These are phyloP conservation scores for Holocentrus rufus DNA, from an alignment of 2,797 vertebrate species.

Conservation along the genomic window DNA sequence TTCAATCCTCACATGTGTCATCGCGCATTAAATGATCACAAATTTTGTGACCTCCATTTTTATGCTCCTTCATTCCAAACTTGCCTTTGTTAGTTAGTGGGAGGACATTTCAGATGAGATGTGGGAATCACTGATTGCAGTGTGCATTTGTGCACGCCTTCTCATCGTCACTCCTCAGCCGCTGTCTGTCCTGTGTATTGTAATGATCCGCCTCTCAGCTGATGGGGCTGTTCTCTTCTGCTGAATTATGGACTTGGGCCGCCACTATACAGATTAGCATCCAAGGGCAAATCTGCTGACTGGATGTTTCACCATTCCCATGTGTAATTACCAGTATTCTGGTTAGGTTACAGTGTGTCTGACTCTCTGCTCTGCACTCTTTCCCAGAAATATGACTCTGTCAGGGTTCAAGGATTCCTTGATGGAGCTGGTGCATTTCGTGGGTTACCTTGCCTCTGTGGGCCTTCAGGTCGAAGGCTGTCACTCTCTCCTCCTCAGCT, in stretches of 20 bases:
- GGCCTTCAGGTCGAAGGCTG: conserved; percentile 87
- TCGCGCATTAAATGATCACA: too few relatives aligned
- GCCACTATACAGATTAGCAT: conserved; percentile 31
- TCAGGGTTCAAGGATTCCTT: conserved; percentile 84
- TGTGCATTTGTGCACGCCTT: conserved; percentile 24
- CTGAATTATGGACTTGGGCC: conserved; percentile 17
- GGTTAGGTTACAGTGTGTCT: conserved; percentile 3
- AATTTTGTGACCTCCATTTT: conserved; percentile 11
- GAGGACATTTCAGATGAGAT: background rate
- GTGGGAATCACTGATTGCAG: conserved; percentile 23
- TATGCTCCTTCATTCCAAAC: conserved; percentile 24
- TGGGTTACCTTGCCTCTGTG: conserved; percentile 84
- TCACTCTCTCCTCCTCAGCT: conserved; percentile 85
- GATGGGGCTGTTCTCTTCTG: conserved; percentile 29
- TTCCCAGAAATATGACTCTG: conserved; percentile 86
- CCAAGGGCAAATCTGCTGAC: conserved; percentile 12
- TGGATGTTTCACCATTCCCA: background rate
- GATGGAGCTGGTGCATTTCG: conserved; percentile 88
- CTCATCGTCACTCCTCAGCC: background rate
- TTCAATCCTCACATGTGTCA: conserved; percentile 3
- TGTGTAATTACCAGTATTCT: background rate
- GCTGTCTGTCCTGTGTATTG: too few relatives aligned
- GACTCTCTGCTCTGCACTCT: conserved; percentile 33
- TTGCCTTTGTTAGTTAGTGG: conserved; percentile 30
- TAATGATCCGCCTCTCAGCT: background rate